These are phyloP conservation scores for Drosophila pseudotalamancana DNA, from an alignment of 2,888 invertebrate species.

Conservation along the genomic window DNA sequence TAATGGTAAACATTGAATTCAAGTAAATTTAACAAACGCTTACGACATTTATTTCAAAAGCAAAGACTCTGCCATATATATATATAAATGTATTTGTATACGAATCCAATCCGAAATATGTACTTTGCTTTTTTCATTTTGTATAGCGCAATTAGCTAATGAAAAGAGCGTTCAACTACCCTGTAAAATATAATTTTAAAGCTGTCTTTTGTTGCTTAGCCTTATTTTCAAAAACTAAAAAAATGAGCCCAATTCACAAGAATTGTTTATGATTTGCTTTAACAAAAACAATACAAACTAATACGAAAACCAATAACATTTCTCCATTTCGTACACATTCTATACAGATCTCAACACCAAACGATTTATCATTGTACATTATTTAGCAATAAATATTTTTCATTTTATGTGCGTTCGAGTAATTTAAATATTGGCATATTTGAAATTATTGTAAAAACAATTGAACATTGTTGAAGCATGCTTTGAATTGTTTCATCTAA, in stretches of 20 bases:
- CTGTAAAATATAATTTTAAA: conserved; percentile 29
- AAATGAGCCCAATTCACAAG: conserved; percentile 1
- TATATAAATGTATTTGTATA: conserved; percentile 8
- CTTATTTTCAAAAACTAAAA: conserved; percentile 17
- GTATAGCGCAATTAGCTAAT: conserved; percentile 29
- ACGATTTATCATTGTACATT: conserved; percentile 6
- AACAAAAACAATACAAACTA: neutral
- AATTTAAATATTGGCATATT: conserved; percentile 47
- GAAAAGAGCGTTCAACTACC: conserved; percentile 5
- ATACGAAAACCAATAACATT: conserved; percentile 18
- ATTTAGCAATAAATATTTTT: neutral
- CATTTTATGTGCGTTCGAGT: neutral
- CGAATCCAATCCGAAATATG: conserved; percentile 17
- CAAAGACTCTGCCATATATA: conserved; percentile 15
- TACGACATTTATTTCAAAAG: conserved; percentile 40
- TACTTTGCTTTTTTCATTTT: conserved; percentile 18
- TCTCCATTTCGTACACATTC: conserved; percentile 10
- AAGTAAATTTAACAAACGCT: conserved; percentile 47
- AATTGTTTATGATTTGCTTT: conserved; percentile 34
- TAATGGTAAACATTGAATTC: conserved; percentile 43
- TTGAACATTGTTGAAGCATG: conserved; percentile 56
- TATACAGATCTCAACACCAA: conserved; percentile 5
- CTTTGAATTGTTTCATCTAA: conserved; percentile 48
- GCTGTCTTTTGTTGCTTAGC: conserved; percentile 38
- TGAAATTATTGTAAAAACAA: conserved; percentile 31